These are phyloP conservation scores for Rhinophrynus dorsalis DNA, from an alignment of 2,797 vertebrate species.

Conservation along the genomic window DNA sequence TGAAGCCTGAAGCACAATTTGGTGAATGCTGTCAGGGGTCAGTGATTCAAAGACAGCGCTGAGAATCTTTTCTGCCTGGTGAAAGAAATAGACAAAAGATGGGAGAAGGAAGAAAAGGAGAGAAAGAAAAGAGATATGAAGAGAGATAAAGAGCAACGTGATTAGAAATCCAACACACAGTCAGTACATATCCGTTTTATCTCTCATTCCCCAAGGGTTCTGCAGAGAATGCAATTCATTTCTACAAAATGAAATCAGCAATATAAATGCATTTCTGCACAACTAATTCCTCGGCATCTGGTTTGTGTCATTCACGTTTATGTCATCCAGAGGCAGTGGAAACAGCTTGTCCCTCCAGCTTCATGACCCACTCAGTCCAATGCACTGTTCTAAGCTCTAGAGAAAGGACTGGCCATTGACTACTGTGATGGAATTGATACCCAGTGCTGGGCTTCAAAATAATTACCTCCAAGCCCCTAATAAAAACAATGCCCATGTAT, in stretches of 20 bases:
- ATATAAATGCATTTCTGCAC: constrained; percentile 18
- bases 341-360: too few relatives aligned
- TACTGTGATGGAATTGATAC: neutral
- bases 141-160: neutral
- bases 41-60: constrained; percentile 64
- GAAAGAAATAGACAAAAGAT: neutral
- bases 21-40: constrained; percentile 56
- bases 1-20: constrained; percentile 39
- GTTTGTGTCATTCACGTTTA: neutral
- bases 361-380: too few relatives aligned
- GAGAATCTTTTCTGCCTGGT: constrained; percentile 65
- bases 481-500: too few relatives aligned
- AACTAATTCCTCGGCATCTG: constrained; percentile 10
- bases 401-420: too few relatives aligned
- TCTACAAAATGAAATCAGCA: constrained; percentile 35
- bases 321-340: neutral
- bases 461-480: too few relatives aligned
- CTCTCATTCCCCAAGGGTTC: constrained; percentile 25
- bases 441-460: neutral
- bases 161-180: neutral
- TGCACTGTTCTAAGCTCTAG: too few relatives aligned
- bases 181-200: constrained; percentile 23
- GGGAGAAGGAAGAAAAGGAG: neutral
- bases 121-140: neutral
- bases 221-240: constrained; percentile 16